Conservation (phyloP, 2,888 invertebrate genomes). For the Eugnorisma glareosa region DNA sequence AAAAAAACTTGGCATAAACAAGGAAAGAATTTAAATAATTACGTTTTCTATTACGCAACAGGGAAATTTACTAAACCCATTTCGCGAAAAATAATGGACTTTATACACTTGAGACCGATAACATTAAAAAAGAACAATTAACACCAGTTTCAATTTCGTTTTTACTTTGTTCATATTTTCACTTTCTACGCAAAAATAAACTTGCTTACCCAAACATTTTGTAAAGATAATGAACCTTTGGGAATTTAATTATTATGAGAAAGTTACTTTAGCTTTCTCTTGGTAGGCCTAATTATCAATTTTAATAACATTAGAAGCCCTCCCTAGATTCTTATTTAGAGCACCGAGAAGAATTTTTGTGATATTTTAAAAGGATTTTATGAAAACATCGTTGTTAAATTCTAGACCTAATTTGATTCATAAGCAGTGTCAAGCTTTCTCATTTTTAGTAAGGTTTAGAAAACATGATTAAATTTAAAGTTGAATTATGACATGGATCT, state of each 20-base stretch:
- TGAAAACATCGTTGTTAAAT: conserved; percentile 13
- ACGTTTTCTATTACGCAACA: conserved; percentile 41
- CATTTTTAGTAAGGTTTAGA: not conserved
- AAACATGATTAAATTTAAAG: not conserved
- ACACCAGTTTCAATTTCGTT: conserved; percentile 40
- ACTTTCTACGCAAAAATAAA: conserved; percentile 42
- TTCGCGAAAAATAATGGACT: conserved; percentile 48
- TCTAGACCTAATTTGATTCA: conserved; percentile 20
- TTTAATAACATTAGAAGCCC: conserved; percentile 46
- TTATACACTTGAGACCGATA: conserved; percentile 36
- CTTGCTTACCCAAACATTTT: conserved; percentile 36
- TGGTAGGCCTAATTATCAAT: conserved; percentile 45
- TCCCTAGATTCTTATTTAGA: conserved; percentile 17
- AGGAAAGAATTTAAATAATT: conserved; percentile 49
- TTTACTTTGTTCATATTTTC: conserved; percentile 45
- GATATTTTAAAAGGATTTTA: conserved; percentile 20
- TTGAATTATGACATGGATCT: conserved; percentile 16
- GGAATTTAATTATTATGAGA: conserved; percentile 56
- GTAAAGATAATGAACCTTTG: conserved; percentile 39
- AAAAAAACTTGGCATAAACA: conserved; percentile 32
- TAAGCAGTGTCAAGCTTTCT: not conserved
- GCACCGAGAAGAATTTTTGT: conserved; percentile 7
- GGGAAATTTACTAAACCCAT: conserved; percentile 38
- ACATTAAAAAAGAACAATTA: conserved; percentile 55
- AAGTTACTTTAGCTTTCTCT: conserved; percentile 39